phyloP scores from a whole-genome alignment of 2,113 vertebrate genomes.

The Puntigrus tetrazona region DNA sequence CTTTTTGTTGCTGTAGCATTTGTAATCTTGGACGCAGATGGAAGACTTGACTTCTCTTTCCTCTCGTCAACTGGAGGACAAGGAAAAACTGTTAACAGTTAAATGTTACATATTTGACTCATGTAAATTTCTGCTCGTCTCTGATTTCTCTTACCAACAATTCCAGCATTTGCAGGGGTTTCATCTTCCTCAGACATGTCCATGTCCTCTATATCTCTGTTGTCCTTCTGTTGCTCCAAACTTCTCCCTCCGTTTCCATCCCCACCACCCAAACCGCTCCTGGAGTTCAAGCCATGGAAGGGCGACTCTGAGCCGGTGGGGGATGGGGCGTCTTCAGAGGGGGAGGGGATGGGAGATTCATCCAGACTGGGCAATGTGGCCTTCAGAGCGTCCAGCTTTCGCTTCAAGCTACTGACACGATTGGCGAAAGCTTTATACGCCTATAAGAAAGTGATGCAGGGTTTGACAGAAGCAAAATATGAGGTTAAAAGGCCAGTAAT shows the following conservation, averaged over 20 bases:
- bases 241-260: conserved; percentile 69
- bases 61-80: conserved; percentile 78
- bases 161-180: conserved; percentile 64
- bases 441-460: conserved; percentile 65
- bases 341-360: conserved; percentile 93
- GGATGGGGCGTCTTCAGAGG: conserved; percentile 91
- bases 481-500: not conserved
- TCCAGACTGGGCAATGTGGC: conserved; percentile 88
- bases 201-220: conserved; percentile 90
- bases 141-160: conserved; percentile 76
- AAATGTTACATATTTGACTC: not conserved
- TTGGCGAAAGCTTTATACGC: conserved; percentile 97
- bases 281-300: conserved; percentile 79
- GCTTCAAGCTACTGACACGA: conserved; percentile 91
- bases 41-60: conserved; percentile 75
- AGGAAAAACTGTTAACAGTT: not conserved
- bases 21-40: conserved; percentile 64
- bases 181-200: conserved; percentile 93
- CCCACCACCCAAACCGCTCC: conserved; percentile 60
- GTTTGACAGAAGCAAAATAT: not conserved
- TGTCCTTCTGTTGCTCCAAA: conserved; percentile 75
- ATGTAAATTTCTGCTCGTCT: not conserved
- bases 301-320: conserved; percentile 94
- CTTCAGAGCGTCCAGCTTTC: conserved; percentile 94
- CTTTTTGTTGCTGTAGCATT: conserved; percentile 47